phyloP scores from a whole-genome alignment of 2,888 invertebrate species.

The Eumerus sabulonum region DNA sequence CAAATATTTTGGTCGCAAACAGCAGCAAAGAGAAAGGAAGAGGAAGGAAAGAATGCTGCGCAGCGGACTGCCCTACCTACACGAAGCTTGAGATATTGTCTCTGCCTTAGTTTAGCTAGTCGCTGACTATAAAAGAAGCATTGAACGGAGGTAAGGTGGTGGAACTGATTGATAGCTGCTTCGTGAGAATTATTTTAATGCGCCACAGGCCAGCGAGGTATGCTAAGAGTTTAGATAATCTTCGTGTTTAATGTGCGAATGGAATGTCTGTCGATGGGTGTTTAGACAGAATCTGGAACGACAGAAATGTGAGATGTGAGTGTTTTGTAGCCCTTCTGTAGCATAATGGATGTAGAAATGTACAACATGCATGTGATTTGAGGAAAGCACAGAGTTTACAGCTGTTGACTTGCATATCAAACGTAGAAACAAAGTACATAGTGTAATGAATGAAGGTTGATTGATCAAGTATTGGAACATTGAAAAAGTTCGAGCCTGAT shows the following conservation, averaged over 20 bases:
- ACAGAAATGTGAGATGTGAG: conserved; percentile 10
- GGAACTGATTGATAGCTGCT: conserved; percentile 30
- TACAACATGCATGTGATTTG: no score
- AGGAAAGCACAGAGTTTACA: no score
- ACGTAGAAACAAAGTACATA: no score
- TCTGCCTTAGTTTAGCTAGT: no score
- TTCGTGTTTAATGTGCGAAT: conserved; percentile 1
- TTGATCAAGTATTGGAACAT: no score
- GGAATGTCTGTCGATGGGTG: conserved; percentile 18
- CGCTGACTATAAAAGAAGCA: no score
- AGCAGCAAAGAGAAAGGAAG: conserved; percentile 3
- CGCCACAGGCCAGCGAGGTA: no score
- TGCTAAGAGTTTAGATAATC: conserved; percentile 4
- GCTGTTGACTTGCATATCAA: no score
- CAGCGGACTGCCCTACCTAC: conserved; percentile 21
- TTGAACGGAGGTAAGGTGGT: background rate
- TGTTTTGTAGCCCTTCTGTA: no score
- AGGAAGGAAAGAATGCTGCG: conserved; percentile 36
- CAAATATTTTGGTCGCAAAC: conserved; percentile 20
- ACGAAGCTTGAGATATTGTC: background rate
- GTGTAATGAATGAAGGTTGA: no score
- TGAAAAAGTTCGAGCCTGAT: no score
- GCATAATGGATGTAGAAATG: no score
- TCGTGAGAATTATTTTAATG: conserved; percentile 43
- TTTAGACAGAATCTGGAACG: conserved; percentile 22